A percentile compares a stretch with the other conserved stretches of the same genome.
phyloP scores from a whole-genome alignment of 2,113 vertebrate species.

The Turdus rufiventris region DNA sequence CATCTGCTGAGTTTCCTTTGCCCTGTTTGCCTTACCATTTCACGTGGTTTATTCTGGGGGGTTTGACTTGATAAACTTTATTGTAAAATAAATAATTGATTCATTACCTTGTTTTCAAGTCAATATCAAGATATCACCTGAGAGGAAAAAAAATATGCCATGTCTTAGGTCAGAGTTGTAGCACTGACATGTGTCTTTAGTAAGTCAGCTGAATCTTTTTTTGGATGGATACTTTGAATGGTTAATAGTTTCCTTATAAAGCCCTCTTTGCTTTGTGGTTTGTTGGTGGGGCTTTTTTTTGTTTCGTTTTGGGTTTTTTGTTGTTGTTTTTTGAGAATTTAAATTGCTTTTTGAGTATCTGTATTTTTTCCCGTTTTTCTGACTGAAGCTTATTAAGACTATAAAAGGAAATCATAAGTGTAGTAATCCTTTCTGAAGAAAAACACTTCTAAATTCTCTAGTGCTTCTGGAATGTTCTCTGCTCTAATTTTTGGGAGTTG shows the following conservation, averaged over 20 bases:
- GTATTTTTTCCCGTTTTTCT: not conserved
- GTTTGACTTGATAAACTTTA: not conserved
- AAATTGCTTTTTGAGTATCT: not conserved
- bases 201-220: not conserved
- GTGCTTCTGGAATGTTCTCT: conserved; percentile 38
- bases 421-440: conserved; percentile 27
- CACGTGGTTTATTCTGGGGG: not conserved
- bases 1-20: not conserved
- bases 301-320: not conserved
- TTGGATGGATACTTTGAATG: not conserved
- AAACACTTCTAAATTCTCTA: conserved; percentile 3
- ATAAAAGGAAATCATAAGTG: conserved; percentile 17
- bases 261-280: not conserved
- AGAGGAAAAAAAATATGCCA: conserved; percentile 4
- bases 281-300: not conserved
- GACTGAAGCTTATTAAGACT: not conserved
- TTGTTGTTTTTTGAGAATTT: not conserved
- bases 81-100: not conserved
- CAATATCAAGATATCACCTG: not conserved
- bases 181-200: not conserved
- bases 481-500: conserved; percentile 8
- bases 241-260: not conserved
- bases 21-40: not conserved
- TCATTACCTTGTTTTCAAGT: not conserved
- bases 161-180: not conserved